Evolutionary conservation across 2,888 invertebrate genomes (phyloP), one percentile per base, ranked within the genome.

Genomic region (Caenorhabditis panamensis): DNA sequence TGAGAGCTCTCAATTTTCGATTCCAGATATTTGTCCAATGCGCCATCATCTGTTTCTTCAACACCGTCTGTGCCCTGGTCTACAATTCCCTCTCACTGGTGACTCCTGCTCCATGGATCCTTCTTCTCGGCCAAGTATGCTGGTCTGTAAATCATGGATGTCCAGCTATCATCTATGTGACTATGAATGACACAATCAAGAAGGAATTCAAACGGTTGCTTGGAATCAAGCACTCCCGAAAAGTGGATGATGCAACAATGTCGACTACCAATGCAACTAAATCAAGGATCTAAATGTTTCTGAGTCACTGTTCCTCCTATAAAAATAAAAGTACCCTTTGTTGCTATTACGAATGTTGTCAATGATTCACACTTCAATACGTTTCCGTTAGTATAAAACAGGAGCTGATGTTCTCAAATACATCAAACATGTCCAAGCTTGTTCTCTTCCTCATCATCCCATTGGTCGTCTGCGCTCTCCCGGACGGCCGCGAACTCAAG

Each of bases 11-110:
- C n/a, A n/a, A 11, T 9, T 6, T 9, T 9, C 4, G 9, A 11
- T 28, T 59, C 5, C 67, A 75, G 75, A 75, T 75, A 31, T 75
- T 75, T 62, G 61, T 75, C 44, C 73, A 73, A 51, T 73, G 73
- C 66, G 49, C 51, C n/a, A 22, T 73, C 5, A 59, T 73, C 28
- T 64, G 73, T 44, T 64, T 73, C 44, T 73, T 73, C 53, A 73
- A 73, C 53, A 73, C 73, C 9, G 66, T 61, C 18, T 66, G 66
- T 13, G 73, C 73, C 13, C 59, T 73, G 11, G 61, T 73, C 58
- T 73, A 73, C 59, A 73, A 73, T n/a, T 59, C 73, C 0, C 24
- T 73, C 0, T 64, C 66, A 5, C 24, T 73, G 0, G 53, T 73
- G 26, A 59, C 66, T 8, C 64, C 73, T 3, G 73, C 49, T 20